Evolutionary conservation across 2,888 invertebrate genomes (phyloP).

Genomic region (Brachycybe producta): DNA sequence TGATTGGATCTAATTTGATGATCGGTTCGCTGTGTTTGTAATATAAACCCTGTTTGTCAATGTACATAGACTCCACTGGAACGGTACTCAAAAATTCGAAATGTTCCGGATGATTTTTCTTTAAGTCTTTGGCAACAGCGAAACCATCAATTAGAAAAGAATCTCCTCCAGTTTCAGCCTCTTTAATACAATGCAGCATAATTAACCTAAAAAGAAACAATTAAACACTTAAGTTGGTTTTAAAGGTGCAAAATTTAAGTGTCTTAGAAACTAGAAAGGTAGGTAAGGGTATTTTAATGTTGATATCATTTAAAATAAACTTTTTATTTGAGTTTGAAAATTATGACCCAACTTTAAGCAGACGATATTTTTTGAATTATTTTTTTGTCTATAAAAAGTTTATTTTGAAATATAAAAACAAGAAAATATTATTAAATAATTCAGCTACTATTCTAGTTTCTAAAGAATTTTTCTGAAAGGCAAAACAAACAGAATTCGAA

Average conservation of each 20-base stretch:
- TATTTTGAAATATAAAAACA: too few species aligned
- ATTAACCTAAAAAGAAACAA: not conserved
- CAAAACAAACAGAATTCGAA: not conserved
- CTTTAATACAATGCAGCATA: conserved; percentile 8
- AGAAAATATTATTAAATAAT: not conserved
- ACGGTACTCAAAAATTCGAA: conserved; percentile 46
- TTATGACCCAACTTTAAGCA: too few species aligned
- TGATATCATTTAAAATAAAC: too few species aligned
- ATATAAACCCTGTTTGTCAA: conserved; percentile 46
- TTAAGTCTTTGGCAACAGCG: conserved; percentile 46
- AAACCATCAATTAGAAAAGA: conserved; percentile 63
- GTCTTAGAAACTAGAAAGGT: too few species aligned
- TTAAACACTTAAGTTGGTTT: too few species aligned
- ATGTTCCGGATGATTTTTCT: conserved; percentile 41
- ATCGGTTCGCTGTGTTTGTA: conserved; percentile 46
- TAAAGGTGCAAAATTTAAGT: too few species aligned
- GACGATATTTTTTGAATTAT: too few species aligned
- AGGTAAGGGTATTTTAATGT: too few species aligned
- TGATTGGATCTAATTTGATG: conserved; percentile 43
- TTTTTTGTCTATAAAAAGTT: too few species aligned
- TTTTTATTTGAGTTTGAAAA: too few species aligned
- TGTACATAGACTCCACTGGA: conserved; percentile 48
- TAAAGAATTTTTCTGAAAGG: not conserved
- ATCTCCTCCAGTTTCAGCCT: conserved; percentile 46
- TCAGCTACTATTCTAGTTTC: not conserved